Evolutionary conservation across 2,113 vertebrate genomes (phyloP).

Genomic region (Prionailurus bengalensis): DNA sequence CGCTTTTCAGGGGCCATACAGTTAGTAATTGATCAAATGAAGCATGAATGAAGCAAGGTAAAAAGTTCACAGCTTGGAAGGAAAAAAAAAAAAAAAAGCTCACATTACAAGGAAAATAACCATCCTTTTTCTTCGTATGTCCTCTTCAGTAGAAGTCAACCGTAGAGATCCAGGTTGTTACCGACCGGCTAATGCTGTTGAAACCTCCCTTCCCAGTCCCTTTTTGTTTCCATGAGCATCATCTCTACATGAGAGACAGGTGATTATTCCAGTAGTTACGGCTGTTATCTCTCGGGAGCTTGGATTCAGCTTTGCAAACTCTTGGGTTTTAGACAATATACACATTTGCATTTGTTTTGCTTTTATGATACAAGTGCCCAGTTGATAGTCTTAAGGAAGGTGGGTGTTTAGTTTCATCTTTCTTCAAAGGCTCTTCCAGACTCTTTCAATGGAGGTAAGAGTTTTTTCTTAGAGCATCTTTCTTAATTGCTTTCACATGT

Average conservation of each 20-base stretch:
- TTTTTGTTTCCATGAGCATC: neutral
- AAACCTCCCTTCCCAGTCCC: neutral
- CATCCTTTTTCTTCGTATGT: neutral
- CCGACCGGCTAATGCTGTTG: neutral
- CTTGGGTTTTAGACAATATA: neutral
- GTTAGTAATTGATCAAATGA: constrained; percentile 65
- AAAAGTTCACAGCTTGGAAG: constrained; percentile 79
- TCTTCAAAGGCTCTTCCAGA: neutral
- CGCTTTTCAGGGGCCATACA: neutral
- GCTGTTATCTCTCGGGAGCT: neutral
- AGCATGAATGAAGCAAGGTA: constrained; percentile 78
- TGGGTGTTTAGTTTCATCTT: constrained; percentile 14
- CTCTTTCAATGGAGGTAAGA: constrained; percentile 3
- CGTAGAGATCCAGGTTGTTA: neutral
- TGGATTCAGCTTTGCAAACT: neutral
- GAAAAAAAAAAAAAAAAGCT: constrained; percentile 65
- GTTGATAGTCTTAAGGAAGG: neutral
- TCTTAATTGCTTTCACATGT: constrained; percentile 58
- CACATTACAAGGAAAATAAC: constrained; percentile 75
- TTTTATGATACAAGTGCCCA: neutral
- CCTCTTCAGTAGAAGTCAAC: neutral
- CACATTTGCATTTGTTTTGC: neutral
- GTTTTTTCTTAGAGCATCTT: neutral
- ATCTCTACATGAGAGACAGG: neutral
- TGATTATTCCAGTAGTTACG: neutral